These are phyloP conservation scores for Poecile atricapillus DNA, from an alignment of 2,113 vertebrate genomes.

Conservation along the genomic window DNA sequence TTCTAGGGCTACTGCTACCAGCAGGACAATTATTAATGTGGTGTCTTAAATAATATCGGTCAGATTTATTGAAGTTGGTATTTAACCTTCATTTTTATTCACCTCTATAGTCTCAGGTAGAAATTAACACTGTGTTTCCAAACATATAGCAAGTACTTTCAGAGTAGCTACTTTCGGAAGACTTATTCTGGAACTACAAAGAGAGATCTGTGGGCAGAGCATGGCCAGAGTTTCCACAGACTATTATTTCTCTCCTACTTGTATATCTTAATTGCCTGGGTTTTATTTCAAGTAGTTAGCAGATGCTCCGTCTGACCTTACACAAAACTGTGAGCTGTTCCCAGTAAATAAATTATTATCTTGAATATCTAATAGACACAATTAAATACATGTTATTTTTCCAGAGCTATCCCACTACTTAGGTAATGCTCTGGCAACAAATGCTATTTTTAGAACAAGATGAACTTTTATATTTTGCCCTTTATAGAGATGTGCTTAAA, in stretches of 20 bases:
- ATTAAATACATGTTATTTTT: neutral
- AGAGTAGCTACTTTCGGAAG: neutral
- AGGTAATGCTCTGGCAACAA: neutral
- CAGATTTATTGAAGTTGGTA: neutral
- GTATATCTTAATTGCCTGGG: neutral
- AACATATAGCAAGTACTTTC: neutral
- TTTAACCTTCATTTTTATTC: neutral
- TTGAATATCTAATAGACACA: neutral
- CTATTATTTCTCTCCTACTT: neutral
- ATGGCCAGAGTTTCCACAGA: neutral
- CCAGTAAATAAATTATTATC: neutral
- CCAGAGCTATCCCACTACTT: neutral
- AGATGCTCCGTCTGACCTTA: neutral
- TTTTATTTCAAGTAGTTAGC: neutral
- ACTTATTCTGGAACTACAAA: neutral
- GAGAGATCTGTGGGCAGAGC: neutral
- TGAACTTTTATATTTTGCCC: neutral
- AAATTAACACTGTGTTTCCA: neutral
- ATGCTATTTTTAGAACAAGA: neutral
- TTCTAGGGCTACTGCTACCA: neutral
- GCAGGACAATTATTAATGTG: neutral
- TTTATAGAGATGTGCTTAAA: neutral
- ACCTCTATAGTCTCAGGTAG: neutral
- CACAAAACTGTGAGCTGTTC: neutral
- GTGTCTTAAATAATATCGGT: neutral